Percentiles rank a stretch among this genome's conserved stretches.
phyloP scores from a whole-genome alignment of 2,113 vertebrate species.

The Willisornis vidua region DNA sequence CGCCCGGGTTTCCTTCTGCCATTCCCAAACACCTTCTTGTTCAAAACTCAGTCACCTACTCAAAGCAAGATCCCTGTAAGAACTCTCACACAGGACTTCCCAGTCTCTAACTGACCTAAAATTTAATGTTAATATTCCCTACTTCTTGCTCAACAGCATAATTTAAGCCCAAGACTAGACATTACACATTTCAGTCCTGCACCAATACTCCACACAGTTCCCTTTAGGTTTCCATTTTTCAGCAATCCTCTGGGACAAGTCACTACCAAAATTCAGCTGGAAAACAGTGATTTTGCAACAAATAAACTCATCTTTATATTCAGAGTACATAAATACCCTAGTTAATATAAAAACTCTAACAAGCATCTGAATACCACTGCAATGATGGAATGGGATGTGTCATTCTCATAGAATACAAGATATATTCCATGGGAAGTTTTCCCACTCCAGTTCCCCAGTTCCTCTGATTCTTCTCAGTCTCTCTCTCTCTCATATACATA shows the following conservation, averaged over 20 bases:
- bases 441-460: not conserved
- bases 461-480: not conserved
- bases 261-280: not conserved
- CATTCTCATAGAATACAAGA: not conserved
- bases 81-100: not conserved
- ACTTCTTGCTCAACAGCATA: not conserved
- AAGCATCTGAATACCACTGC: not conserved
- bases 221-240: not conserved
- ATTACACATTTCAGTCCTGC: not conserved
- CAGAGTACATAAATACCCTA: not conserved
- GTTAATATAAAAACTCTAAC: not conserved
- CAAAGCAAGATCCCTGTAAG: not conserved
- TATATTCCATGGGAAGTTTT: not conserved
- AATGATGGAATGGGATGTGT: not conserved
- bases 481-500: not conserved
- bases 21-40: not conserved
- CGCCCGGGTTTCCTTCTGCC: not conserved
- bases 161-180: not conserved
- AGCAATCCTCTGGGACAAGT: not conserved
- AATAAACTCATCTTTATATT: not conserved
- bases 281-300: not conserved
- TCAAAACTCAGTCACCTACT: not conserved
- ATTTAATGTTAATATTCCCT: not conserved
- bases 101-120: not conserved
- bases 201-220: not conserved